Evolutionary conservation across 2,797 vertebrate genomes (phyloP).

Genomic region (Myoxocephalus aenaeus): DNA sequence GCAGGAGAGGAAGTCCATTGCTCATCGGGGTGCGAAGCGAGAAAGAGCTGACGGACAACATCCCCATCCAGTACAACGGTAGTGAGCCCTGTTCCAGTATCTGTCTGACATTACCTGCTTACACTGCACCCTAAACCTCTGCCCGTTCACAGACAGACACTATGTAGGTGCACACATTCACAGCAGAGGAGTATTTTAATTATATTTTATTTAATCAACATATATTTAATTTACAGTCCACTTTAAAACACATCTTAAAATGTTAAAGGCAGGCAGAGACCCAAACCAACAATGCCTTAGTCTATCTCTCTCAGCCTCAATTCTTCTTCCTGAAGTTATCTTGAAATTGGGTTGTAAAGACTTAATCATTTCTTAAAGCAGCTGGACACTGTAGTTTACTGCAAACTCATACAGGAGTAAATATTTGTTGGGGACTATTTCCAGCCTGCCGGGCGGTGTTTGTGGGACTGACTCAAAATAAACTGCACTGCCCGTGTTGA

Average conservation of each 20-base stretch:
- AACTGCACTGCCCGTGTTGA: slow-evolving; percentile 7
- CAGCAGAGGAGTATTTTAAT: background rate
- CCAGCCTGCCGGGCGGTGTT: background rate
- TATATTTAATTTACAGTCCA: background rate
- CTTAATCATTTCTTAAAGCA: background rate
- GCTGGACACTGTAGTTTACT: background rate
- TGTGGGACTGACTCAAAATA: slow-evolving; percentile 25
- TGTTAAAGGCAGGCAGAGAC: background rate
- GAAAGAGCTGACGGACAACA: slow-evolving; percentile 91
- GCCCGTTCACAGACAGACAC: background rate
- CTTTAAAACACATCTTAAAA: background rate
- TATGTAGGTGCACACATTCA: background rate
- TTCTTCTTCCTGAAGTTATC: background rate
- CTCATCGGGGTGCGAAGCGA: slow-evolving; percentile 95
- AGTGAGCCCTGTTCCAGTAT: slow-evolving; percentile 82
- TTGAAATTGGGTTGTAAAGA: background rate
- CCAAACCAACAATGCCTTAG: background rate
- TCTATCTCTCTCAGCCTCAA: background rate
- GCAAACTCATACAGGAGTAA: slow-evolving; percentile 27
- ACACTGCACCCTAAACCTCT: slow-evolving; percentile 17
- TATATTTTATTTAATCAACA: background rate
- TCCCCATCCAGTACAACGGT: slow-evolving; percentile 91
- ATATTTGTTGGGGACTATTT: slow-evolving; percentile 44
- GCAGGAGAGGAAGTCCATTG: slow-evolving; percentile 95
- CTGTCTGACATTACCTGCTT: slow-evolving; percentile 29